Conservation (phyloP, 2,113 vertebrate genomes). For the Pelvicachromis taeniatus region DNA sequence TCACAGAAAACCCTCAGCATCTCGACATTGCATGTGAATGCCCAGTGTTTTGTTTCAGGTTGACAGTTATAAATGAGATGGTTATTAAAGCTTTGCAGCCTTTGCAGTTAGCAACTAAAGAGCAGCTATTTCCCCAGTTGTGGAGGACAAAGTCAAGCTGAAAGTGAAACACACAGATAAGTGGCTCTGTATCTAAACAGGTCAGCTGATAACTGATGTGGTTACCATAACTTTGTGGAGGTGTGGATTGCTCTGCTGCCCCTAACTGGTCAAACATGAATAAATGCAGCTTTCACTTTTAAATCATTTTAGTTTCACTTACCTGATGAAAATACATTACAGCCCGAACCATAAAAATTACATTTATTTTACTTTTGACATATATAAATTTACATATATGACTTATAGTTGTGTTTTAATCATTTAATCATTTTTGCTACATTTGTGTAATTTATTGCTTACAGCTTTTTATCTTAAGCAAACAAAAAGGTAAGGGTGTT, state of each 20-base stretch:
- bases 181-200: not conserved
- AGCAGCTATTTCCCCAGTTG: not conserved
- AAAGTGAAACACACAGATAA: not conserved
- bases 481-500: not conserved
- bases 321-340: not conserved
- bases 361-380: not conserved
- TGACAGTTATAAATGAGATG: not conserved
- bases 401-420: too few species aligned
- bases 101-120: not conserved
- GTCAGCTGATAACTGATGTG: not conserved
- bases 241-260: not conserved
- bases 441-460: not conserved
- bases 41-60: not conserved
- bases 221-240: not conserved
- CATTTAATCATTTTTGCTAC: too few species aligned
- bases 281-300: not conserved
- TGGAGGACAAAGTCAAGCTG: not conserved
- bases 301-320: not conserved
- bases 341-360: not conserved
- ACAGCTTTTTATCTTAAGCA: not conserved
- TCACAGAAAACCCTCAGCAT: not conserved
- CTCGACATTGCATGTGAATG: fast-evolving
- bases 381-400: not conserved
- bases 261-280: not conserved
- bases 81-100: not conserved